A percentile compares a stretch with the other conserved stretches of the same genome.
Conservation (phyloP, 2,797 vertebrate species). For the Enteromius unitaeniatus region DNA sequence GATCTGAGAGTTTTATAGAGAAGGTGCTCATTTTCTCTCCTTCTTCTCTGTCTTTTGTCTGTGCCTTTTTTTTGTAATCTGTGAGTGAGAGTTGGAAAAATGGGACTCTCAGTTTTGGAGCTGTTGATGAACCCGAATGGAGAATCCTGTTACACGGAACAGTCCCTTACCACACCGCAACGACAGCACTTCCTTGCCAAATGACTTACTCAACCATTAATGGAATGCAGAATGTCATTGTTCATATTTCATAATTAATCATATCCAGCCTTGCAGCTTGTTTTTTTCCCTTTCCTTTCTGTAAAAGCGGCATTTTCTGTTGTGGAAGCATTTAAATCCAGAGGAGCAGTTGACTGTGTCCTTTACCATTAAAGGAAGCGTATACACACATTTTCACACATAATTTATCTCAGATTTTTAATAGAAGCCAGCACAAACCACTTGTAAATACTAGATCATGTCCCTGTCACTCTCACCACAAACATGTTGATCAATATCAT, state of each 20-base stretch:
- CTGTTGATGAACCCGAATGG: not conserved
- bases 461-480: slow-evolving; percentile 46
- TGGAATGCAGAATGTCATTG: slow-evolving; percentile 27
- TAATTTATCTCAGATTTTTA: slow-evolving; percentile 24
- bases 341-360: slow-evolving; percentile 22
- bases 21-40: slow-evolving; percentile 80
- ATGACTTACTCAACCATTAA: slow-evolving; percentile 26
- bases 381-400: slow-evolving; percentile 25
- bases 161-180: slow-evolving; percentile 23
- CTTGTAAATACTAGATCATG: slow-evolving; percentile 42
- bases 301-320: slow-evolving; percentile 23
- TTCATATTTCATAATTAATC: slow-evolving; percentile 65
- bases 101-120: slow-evolving; percentile 49
- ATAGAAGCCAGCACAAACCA: slow-evolving; percentile 26
- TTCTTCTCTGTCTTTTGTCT: slow-evolving; percentile 24
- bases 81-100: not conserved
- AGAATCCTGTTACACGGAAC: slow-evolving; percentile 34
- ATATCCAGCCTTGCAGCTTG: slow-evolving; percentile 74
- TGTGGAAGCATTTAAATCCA: slow-evolving; percentile 17
- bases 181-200: slow-evolving; percentile 6
- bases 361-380: slow-evolving; percentile 9
- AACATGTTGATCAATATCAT: slow-evolving; percentile 68
- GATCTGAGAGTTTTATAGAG: slow-evolving; percentile 82
- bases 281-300: slow-evolving; percentile 12
- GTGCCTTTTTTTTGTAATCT: not conserved